Evolutionary conservation across 2,888 invertebrate genomes (phyloP).

Genomic region (Chirona hameri): DNA sequence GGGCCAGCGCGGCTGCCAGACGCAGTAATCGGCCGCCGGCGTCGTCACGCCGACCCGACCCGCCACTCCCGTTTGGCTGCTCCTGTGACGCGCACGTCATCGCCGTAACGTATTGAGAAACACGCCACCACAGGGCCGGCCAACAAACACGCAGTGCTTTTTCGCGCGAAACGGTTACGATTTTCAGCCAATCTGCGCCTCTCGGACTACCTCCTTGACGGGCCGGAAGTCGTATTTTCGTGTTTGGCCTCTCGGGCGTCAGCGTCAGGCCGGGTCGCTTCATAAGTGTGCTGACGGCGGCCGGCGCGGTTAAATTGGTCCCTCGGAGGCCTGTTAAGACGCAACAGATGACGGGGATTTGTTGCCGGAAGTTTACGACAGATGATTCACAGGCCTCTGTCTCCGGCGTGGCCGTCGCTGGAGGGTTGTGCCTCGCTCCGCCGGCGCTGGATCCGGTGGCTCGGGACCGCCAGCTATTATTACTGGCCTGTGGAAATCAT

Average conservation of each 20-base stretch:
- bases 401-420: neutral
- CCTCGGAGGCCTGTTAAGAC: neutral
- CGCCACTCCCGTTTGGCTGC: no score
- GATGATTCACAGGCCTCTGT: neutral
- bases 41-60: no score
- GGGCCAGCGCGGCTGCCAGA: no score
- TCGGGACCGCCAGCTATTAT: neutral
- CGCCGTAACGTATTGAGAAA: no score
- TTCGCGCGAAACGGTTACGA: no score
- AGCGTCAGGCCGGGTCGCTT: neutral
- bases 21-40: no score
- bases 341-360: neutral
- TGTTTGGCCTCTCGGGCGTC: neutral
- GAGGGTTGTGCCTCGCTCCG: neutral
- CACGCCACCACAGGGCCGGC: no score
- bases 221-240: neutral
- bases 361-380: constrained; percentile 5
- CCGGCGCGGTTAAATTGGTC: constrained; percentile 10
- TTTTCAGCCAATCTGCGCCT: no score
- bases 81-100: no score
- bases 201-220: neutral
- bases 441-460: neutral
- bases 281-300: neutral
- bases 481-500: neutral
- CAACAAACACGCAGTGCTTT: no score